phyloP scores from a whole-genome alignment of 1,140 invertebrate species.

The Cydia strobilella region DNA sequence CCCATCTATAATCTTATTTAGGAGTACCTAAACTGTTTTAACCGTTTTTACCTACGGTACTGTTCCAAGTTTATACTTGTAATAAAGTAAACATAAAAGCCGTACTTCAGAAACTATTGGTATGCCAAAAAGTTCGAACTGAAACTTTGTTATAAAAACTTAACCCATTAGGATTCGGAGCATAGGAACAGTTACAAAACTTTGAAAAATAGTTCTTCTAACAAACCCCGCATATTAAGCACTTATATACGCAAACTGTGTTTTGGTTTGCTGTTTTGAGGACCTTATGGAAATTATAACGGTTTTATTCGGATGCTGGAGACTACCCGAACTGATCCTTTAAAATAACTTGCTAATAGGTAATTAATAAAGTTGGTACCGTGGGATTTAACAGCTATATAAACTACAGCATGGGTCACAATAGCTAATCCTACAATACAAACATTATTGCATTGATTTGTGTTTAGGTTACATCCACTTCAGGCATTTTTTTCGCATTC shows the following conservation, averaged over 20 bases:
- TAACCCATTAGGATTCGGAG: constrained; percentile 25
- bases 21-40: no score
- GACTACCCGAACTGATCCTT: not conserved
- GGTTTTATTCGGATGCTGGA: not conserved
- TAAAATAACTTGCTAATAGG: no score
- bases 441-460: no score
- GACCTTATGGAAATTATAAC: not conserved
- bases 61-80: no score
- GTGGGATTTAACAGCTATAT: no score
- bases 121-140: constrained; percentile 2
- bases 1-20: no score
- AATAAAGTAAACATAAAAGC: not conserved
- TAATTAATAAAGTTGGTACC: no score
- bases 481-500: no score
- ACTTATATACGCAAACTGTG: not conserved
- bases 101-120: not conserved
- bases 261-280: not conserved
- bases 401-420: no score
- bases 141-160: constrained; percentile 22
- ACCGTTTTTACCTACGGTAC: no score
- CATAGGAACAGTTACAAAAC: constrained; percentile 5
- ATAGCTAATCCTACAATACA: no score
- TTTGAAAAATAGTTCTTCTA: constrained; percentile 16
- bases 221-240: constrained; percentile 19
- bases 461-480: no score